These are phyloP conservation scores for Tachuris rubrigastra DNA, from an alignment of 2,113 vertebrate genomes.

Conservation along the genomic window DNA sequence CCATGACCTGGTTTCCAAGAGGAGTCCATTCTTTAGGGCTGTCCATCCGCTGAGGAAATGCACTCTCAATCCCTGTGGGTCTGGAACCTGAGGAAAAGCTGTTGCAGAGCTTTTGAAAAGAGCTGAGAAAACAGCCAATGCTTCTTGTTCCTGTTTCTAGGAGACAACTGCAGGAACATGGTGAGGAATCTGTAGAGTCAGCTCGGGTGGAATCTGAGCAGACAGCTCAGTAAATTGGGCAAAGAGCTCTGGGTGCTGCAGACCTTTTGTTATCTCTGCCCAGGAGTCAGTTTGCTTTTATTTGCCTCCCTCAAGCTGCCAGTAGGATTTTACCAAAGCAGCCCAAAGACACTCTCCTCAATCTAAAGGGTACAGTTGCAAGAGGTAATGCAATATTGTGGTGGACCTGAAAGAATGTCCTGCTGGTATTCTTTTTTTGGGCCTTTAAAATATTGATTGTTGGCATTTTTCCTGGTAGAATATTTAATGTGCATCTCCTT, in stretches of 20 bases:
- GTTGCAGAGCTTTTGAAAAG: conserved; percentile 4
- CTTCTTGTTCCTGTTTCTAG: conserved; percentile 58
- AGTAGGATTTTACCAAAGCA: background rate
- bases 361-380: background rate
- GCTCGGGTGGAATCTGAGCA: conserved; percentile 29
- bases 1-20: background rate
- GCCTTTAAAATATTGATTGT: background rate
- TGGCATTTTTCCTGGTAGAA: background rate
- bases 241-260: background rate
- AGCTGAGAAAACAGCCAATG: conserved; percentile 46
- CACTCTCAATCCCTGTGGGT: background rate
- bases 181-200: conserved; percentile 56
- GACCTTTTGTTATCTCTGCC: conserved; percentile 17
- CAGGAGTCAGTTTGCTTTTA: background rate
- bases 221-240: conserved; percentile 20
- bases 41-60: background rate
- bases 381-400: background rate
- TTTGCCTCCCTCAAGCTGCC: background rate
- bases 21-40: background rate
- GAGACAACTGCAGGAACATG: conserved; percentile 55
- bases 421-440: background rate
- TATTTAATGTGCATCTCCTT: background rate
- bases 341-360: background rate
- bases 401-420: background rate
- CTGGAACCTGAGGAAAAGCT: background rate